phyloP scores from a whole-genome alignment of 2,113 vertebrate genomes.

The Xiphophorus hellerii region DNA sequence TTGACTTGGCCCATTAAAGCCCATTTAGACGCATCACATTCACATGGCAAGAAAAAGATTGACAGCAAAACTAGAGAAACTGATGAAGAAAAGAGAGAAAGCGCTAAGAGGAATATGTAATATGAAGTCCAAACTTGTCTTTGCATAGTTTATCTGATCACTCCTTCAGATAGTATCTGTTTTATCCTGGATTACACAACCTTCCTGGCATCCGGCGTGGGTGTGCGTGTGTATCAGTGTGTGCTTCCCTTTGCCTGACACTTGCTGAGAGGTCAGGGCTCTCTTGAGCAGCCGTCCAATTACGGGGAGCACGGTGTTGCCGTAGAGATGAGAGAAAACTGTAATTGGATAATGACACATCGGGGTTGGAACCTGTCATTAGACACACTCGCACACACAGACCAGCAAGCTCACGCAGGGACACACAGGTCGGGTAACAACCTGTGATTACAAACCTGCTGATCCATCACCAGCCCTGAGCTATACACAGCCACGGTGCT shows the following conservation, averaged over 20 bases:
- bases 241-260: constrained; percentile 46
- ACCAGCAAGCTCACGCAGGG: constrained; percentile 1
- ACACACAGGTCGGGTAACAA: constrained; percentile 32
- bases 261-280: constrained; percentile 70
- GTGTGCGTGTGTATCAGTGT: constrained; percentile 7
- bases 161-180: constrained; percentile 62
- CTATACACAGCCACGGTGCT: constrained; percentile 19
- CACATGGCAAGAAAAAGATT: constrained; percentile 36
- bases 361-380: constrained; percentile 69
- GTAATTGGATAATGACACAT: constrained; percentile 78
- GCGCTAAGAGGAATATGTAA: constrained; percentile 43
- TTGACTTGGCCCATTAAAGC: constrained; percentile 54
- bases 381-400: constrained; percentile 42
- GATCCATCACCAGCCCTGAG: constrained; percentile 62
- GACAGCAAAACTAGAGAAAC: constrained; percentile 13
- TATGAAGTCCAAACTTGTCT: constrained; percentile 69
- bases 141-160: constrained; percentile 63
- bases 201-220: constrained; percentile 47
- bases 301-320: constrained; percentile 64
- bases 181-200: constrained; percentile 64
- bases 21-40: constrained; percentile 54
- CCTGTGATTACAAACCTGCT: constrained; percentile 73
- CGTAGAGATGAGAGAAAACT: constrained; percentile 75
- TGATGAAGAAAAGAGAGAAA: constrained; percentile 10
- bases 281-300: constrained; percentile 70